Conservation (phyloP, 1,140 invertebrate genomes). For the Ceratina australensis region DNA sequence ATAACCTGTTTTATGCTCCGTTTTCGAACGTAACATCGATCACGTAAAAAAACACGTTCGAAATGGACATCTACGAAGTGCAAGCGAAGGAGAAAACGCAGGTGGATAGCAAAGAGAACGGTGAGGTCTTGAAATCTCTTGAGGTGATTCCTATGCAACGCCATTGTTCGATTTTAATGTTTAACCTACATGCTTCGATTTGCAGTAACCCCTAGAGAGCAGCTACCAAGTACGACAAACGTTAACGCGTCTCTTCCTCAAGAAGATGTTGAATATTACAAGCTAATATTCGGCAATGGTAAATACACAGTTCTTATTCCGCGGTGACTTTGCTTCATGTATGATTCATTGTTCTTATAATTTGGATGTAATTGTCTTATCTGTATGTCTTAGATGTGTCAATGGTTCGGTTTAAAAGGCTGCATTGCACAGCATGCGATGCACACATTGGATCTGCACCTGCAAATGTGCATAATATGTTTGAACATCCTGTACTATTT, state of each 20-base stretch:
- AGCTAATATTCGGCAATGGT: constrained; percentile 71
- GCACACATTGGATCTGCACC: constrained; percentile 86
- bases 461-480: constrained; percentile 81
- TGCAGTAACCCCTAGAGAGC: constrained; percentile 65
- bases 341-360: background rate
- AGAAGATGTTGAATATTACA: constrained; percentile 71
- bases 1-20: constrained; percentile 63
- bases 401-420: constrained; percentile 78
- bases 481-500: constrained; percentile 87
- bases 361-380: background rate
- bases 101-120: constrained; percentile 68
- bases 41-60: background rate
- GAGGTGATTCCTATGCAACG: background rate
- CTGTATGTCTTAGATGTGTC: constrained; percentile 71
- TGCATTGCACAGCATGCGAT: constrained; percentile 88
- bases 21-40: background rate
- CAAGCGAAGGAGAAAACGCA: constrained; percentile 72
- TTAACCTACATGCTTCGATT: constrained; percentile 52
- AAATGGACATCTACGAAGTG: constrained; percentile 77
- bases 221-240: constrained; percentile 40
- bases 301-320: constrained; percentile 30
- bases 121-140: constrained; percentile 37
- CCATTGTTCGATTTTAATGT: background rate
- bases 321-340: background rate
- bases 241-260: constrained; percentile 48